Percentiles rank a stretch among this genome's conserved stretches.
phyloP scores from a whole-genome alignment of 2,888 invertebrate genomes.

The Conomelus anceps region DNA sequence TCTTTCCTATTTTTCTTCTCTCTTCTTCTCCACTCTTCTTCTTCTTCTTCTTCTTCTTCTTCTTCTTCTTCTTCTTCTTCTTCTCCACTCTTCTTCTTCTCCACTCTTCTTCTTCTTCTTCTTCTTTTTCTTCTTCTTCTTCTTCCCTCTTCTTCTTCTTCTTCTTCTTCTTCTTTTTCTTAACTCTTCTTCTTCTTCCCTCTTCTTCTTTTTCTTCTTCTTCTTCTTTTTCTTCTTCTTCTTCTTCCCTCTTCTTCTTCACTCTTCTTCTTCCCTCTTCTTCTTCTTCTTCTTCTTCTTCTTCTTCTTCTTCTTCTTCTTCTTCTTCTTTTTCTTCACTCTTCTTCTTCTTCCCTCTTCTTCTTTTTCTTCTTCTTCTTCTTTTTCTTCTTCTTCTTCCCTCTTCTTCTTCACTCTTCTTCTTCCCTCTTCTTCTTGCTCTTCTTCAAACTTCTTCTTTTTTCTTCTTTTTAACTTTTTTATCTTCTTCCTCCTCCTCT shows the following conservation, averaged over 20 bases:
- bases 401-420: no score
- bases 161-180: background rate
- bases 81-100: background rate
- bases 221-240: background rate
- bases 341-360: background rate
- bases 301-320: background rate
- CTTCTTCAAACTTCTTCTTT: slow-evolving; percentile 19
- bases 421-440: background rate
- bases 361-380: background rate
- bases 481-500: slow-evolving; percentile 29
- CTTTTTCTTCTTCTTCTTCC: no score
- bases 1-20: background rate
- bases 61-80: background rate
- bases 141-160: background rate
- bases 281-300: background rate
- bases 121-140: background rate
- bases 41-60: background rate
- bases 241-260: background rate
- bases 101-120: background rate
- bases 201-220: background rate
- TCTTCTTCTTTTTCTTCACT: background rate
- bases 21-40: background rate
- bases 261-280: background rate
- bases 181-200: background rate
- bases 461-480: no score